phyloP scores from a whole-genome alignment of 2,888 invertebrate species.

The Polymixis flavicincta region DNA sequence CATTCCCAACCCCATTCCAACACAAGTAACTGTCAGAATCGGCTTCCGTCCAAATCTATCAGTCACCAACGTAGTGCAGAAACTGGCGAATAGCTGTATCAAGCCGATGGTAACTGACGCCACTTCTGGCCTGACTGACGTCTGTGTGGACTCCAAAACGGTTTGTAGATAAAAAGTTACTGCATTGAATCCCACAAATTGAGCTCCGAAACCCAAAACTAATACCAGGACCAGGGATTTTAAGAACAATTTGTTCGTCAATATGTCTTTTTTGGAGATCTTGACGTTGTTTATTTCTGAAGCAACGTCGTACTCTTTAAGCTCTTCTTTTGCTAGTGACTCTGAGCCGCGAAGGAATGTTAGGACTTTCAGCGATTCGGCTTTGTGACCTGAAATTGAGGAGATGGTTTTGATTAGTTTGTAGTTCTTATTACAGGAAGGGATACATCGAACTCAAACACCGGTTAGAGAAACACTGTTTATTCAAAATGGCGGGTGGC shows the following conservation, averaged over 20 bases:
- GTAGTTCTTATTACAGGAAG: too few relatives aligned
- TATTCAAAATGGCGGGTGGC: too few relatives aligned
- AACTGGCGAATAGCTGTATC: constrained; percentile 76
- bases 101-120: constrained; percentile 78
- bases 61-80: constrained; percentile 63
- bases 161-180: constrained; percentile 80
- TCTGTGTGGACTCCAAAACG: constrained; percentile 77
- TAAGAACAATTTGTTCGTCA: constrained; percentile 53
- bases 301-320: constrained; percentile 74
- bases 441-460: too few relatives aligned
- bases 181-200: constrained; percentile 77
- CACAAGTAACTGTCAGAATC: constrained; percentile 66
- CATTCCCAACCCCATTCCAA: constrained; percentile 75
- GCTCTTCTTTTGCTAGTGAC: constrained; percentile 72
- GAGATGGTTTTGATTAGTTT: not conserved
- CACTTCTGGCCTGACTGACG: constrained; percentile 74
- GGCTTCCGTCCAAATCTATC: constrained; percentile 63
- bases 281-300: constrained; percentile 34
- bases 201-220: constrained; percentile 51
- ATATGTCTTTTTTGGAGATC: constrained; percentile 56
- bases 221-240: constrained; percentile 51
- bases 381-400: constrained; percentile 72
- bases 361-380: constrained; percentile 75
- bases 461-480: too few relatives aligned
- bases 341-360: constrained; percentile 77